Evolutionary conservation across 1,140 invertebrate species (phyloP).

Genomic region (Drosophila hydei): DNA sequence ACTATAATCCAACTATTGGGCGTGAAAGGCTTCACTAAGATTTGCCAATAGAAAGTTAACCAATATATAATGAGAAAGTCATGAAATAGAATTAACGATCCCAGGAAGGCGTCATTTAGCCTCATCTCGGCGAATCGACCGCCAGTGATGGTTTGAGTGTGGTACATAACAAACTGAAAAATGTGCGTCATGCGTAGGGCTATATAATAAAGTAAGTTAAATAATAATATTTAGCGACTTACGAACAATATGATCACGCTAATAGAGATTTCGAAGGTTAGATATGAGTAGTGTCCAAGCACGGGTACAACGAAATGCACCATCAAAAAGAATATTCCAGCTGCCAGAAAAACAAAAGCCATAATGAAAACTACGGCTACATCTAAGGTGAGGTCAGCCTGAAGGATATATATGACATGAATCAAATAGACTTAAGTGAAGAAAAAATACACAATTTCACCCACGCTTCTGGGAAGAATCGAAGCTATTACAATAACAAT

Average conservation of each 20-base stretch:
- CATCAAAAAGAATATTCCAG: conserved; percentile 39
- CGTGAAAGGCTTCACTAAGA: conserved; percentile 10
- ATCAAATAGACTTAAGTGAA: background rate
- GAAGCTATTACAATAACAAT: conserved; percentile 26
- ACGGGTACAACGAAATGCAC: background rate
- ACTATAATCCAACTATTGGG: conserved; percentile 21
- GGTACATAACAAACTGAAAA: conserved; percentile 66
- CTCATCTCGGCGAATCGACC: conserved; percentile 66
- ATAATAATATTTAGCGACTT: conserved; percentile 6
- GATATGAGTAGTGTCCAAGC: background rate
- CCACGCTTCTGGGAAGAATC: conserved; percentile 34
- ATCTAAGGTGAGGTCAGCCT: conserved; percentile 65
- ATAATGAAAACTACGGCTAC: conserved; percentile 63
- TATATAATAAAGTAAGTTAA: too few relatives aligned
- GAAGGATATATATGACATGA: background rate
- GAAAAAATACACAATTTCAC: background rate
- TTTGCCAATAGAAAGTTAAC: conserved; percentile 65
- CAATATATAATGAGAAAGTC: conserved; percentile 69
- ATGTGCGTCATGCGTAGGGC: too few relatives aligned
- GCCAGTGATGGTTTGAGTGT: conserved; percentile 67
- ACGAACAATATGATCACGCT: conserved; percentile 44
- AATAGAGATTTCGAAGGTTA: conserved; percentile 22
- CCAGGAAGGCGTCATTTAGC: conserved; percentile 52
- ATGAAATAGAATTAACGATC: conserved; percentile 65
- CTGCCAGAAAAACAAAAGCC: conserved; percentile 55